A percentile compares a stretch with the other conserved stretches of the same genome.
Evolutionary conservation across 2,113 vertebrate species (phyloP).

Genomic region (Lucifuga dentata): DNA sequence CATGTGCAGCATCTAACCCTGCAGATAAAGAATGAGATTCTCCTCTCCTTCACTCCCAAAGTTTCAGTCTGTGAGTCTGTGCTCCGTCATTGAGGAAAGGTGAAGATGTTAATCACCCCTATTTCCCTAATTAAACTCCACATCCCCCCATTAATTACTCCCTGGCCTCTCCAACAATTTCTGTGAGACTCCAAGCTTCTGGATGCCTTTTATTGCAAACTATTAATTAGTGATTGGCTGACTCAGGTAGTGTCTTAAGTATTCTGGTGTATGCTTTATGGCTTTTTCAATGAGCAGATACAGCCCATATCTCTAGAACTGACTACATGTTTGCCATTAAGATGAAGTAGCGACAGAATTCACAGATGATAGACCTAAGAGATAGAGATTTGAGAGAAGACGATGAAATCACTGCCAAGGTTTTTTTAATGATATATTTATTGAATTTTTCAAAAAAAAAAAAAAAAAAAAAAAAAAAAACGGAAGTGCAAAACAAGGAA

Average conservation of each 20-base stretch:
- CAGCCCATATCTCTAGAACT: slow-evolving; percentile 42
- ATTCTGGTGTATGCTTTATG: slow-evolving; percentile 73
- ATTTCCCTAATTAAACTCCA: slow-evolving; percentile 81
- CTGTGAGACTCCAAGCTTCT: slow-evolving; percentile 68
- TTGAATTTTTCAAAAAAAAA: no score
- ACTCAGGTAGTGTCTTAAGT: slow-evolving; percentile 73
- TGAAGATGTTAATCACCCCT: slow-evolving; percentile 83
- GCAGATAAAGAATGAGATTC: slow-evolving; percentile 4
- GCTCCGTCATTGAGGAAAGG: slow-evolving; percentile 75
- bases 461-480: no score
- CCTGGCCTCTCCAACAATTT: slow-evolving; percentile 76
- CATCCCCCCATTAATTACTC: slow-evolving; percentile 80
- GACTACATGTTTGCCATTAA: slow-evolving; percentile 56
- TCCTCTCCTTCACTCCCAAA: slow-evolving; percentile 31
- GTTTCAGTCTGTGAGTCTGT: slow-evolving; percentile 51
- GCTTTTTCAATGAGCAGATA: slow-evolving; percentile 62
- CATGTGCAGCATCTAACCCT: neutral
- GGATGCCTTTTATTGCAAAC: slow-evolving; percentile 77
- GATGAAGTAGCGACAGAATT: slow-evolving; percentile 24
- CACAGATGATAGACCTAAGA: slow-evolving; percentile 10
- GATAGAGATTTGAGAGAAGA: neutral
- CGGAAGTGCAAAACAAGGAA: no score
- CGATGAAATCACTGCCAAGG: neutral
- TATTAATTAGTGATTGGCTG: slow-evolving; percentile 81
- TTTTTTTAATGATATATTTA: no score